These are phyloP conservation scores for Troides aeacus DNA, from an alignment of 2,888 invertebrate genomes.

Conservation along the genomic window DNA sequence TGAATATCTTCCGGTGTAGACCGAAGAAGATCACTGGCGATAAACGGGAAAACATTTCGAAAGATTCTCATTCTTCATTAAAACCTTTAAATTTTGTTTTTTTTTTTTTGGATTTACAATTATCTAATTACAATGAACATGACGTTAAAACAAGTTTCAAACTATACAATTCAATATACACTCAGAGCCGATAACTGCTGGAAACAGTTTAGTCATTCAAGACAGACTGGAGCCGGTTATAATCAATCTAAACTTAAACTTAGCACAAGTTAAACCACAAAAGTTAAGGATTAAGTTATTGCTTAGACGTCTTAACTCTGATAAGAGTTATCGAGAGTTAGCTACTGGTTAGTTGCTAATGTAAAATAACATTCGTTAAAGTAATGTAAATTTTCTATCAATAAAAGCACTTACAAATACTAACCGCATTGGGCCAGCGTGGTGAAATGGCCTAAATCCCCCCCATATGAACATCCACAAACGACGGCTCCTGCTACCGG, in stretches of 20 bases:
- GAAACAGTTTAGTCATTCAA: not conserved
- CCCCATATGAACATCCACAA: no score
- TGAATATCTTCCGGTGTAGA: no score
- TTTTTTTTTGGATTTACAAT: not conserved
- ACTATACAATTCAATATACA: not conserved
- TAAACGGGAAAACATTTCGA: not conserved
- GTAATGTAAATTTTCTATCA: no score
- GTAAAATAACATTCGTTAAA: no score
- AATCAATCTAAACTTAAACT: constrained; percentile 24
- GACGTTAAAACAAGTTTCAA: no score
- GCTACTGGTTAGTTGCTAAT: not conserved
- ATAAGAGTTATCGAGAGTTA: constrained; percentile 7
- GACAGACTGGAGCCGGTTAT: constrained; percentile 5
- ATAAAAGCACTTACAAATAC: no score
- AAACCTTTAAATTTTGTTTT: not conserved
- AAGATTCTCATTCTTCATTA: not conserved
- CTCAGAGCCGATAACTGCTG: not conserved
- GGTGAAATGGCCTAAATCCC: no score
- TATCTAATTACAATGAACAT: no score
- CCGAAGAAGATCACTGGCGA: no score
- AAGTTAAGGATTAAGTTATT: constrained; percentile 23
- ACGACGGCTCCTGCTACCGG: no score
- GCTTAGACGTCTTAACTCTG: constrained; percentile 9
- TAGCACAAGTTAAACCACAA: constrained; percentile 21
- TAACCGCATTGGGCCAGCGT: no score